phyloP scores from a whole-genome alignment of 2,797 vertebrate genomes.

The Liasis olivaceus region DNA sequence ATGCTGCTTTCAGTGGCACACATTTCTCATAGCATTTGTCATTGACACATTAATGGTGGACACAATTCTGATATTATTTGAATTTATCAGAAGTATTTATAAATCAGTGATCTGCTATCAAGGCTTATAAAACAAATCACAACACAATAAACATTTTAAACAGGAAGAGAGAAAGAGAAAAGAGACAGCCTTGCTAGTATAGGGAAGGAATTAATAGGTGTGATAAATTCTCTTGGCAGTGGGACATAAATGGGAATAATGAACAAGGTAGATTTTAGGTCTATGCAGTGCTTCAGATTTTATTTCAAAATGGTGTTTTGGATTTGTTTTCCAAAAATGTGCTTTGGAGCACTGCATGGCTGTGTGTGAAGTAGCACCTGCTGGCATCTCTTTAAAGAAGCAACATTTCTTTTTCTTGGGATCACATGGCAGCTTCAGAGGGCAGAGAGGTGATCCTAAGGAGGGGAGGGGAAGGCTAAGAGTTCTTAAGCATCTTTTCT shows the following conservation, averaged over 20 bases:
- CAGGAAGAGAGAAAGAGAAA: neutral
- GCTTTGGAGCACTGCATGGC: neutral
- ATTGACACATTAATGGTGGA: neutral
- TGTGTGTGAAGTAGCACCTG: neutral
- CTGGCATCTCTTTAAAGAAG: neutral
- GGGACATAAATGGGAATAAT: neutral
- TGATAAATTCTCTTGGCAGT: neutral
- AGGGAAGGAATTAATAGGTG: neutral
- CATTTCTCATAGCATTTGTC: neutral
- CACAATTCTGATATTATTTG: neutral
- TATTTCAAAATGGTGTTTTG: neutral
- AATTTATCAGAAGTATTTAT: neutral
- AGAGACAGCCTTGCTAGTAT: neutral
- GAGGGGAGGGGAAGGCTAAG: neutral
- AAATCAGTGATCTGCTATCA: neutral
- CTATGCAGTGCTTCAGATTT: neutral
- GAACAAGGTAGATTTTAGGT: neutral
- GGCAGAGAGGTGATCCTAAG: neutral
- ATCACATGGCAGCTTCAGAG: neutral
- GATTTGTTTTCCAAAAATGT: neutral
- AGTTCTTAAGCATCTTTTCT: neutral
- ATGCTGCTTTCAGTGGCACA: neutral
- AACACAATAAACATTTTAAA: neutral
- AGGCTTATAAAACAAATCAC: neutral
- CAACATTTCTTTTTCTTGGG: neutral